Evolutionary conservation across 1,140 invertebrate species (phyloP), one percentile per base, ranked within the genome.

Genomic region (Psilanteris sp.): DNA sequence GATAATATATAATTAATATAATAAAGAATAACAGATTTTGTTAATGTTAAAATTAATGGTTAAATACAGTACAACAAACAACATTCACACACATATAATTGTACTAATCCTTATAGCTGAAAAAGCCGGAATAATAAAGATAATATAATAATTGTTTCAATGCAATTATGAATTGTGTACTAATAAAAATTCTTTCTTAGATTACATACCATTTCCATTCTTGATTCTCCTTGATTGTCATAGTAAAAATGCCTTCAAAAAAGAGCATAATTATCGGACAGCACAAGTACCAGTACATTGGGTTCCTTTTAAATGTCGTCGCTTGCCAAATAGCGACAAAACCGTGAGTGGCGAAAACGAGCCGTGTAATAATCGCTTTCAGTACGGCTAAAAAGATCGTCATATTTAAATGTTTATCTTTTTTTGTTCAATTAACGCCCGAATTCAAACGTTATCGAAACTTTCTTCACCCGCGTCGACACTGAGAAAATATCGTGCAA

Each of bases 281-380:
- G 36, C 93, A 92, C 27, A 96, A 79, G 76, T 94, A 93, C 94
- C 94, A 95, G 73, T 93, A 95, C 52, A 92, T 89, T 4, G 90
- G 90, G 79, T 93, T 92, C 29, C 91, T 89, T 80, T 94, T 95
- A 41, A 94, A 93, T 1, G 91, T 89, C 0, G 93, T 94, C 7
- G 94, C 93, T 85, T 94, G 93, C 93, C 94, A 95, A 77, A 95
- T 94, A 0, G 93, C 94, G 10, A 95, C 89, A 41, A 95, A 91
- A 11, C 94, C 94, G 78, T 96, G 94, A 0, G 91, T 90, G 1
- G 92, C 93, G 79, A 95, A 96, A 29, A 95, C 93, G 9, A 95
- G 79, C 37, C 94, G 88, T 2, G 94, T 95, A 3, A 95, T 90
- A 54, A 95, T 93, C 2, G 94, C 94, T 86, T 95, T 96, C 34